A percentile compares a stretch with the other conserved stretches of the same genome.
phyloP scores from a whole-genome alignment of 2,797 vertebrate genomes.

The Delichon dasypus region DNA sequence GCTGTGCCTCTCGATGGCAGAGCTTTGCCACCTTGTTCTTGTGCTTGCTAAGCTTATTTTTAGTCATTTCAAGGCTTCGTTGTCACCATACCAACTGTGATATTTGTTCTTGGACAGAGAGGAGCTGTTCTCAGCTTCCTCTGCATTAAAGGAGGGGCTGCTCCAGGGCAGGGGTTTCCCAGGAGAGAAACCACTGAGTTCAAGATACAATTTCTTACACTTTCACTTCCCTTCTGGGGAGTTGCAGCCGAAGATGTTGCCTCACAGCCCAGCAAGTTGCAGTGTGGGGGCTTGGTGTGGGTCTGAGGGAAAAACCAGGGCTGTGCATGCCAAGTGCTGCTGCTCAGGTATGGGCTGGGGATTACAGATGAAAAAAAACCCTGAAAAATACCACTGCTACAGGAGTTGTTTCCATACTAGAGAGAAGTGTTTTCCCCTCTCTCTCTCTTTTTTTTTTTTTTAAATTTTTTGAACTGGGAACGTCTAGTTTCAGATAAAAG shows the following conservation, averaged over 20 bases:
- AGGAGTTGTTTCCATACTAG: neutral
- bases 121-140: neutral
- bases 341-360: rapidly evolving
- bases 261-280: rapidly evolving
- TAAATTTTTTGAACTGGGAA: rapidly evolving
- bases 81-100: neutral
- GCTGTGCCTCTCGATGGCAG: neutral
- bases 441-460: too few relatives aligned
- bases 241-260: neutral
- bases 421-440: neutral
- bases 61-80: neutral
- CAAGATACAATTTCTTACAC: neutral
- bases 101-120: neutral
- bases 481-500: neutral
- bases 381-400: neutral
- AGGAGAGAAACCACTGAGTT: neutral
- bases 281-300: neutral
- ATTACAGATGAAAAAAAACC: neutral
- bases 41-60: neutral
- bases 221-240: neutral
- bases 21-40: neutral
- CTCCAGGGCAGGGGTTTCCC: neutral
- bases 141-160: rapidly evolving
- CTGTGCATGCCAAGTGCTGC: neutral
- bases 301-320: rapidly evolving